Percentiles rank a stretch among this genome's conserved stretches.
phyloP scores from a whole-genome alignment of 2,797 vertebrate species.

The Neopelma chrysocephalum region DNA sequence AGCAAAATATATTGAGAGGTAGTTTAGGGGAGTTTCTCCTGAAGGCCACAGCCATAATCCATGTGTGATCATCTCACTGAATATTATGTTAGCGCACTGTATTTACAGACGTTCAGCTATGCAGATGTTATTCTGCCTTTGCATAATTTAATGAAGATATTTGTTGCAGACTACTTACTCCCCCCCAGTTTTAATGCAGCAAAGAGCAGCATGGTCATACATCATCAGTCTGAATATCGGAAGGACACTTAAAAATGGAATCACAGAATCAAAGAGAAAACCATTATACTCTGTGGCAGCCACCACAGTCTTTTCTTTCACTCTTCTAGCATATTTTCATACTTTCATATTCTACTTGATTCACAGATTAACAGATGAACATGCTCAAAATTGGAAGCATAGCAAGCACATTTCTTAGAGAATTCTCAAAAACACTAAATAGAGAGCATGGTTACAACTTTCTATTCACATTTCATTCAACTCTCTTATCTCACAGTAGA shows the following conservation, averaged over 20 bases:
- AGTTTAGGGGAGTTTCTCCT: neutral
- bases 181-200: neutral
- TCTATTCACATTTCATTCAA: neutral
- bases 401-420: neutral
- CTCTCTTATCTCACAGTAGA: neutral
- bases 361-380: neutral
- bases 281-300: neutral
- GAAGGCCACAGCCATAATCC: neutral
- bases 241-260: neutral
- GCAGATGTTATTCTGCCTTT: neutral
- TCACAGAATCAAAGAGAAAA: neutral
- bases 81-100: neutral
- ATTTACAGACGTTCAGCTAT: neutral
- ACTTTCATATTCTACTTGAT: neutral
- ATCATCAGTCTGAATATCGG: neutral
- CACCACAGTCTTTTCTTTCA: neutral
- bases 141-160: neutral
- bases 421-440: neutral
- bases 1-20: neutral
- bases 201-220: neutral
- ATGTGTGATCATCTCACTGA: neutral
- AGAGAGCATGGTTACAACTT: neutral
- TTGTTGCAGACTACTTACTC: neutral
- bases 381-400: neutral
- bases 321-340: neutral